Conservation (phyloP, 2,113 vertebrate species). For the Phaethon lepturus region DNA sequence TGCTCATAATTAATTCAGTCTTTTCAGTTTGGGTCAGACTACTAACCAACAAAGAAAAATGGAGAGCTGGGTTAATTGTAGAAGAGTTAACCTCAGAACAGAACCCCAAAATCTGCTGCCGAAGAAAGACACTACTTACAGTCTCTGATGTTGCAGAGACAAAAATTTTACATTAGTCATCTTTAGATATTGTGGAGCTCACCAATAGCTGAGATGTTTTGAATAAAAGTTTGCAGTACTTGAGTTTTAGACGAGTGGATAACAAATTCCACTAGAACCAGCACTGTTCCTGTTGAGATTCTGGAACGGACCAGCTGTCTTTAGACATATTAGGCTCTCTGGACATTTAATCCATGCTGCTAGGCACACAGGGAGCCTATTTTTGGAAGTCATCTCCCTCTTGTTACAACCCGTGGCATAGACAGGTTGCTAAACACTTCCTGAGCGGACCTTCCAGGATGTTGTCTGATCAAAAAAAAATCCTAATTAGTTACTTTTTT, state of each 20-base stretch:
- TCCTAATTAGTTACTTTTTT: neutral
- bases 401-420: neutral
- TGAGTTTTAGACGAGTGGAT: accelerated
- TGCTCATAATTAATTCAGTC: neutral
- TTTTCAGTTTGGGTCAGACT: neutral
- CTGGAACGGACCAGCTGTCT: slow-evolving; percentile 22
- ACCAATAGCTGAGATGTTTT: neutral
- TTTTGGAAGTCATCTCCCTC: slow-evolving; percentile 40
- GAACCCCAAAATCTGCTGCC: neutral
- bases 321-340: neutral
- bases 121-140: neutral
- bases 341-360: slow-evolving; percentile 48
- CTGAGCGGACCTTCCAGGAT: neutral
- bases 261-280: neutral
- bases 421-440: slow-evolving; percentile 26
- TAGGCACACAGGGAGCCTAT: slow-evolving; percentile 40
- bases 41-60: neutral
- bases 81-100: neutral
- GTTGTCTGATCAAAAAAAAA: neutral
- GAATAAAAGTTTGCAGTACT: neutral
- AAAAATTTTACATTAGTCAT: neutral
- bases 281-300: neutral
- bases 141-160: accelerated
- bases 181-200: accelerated
- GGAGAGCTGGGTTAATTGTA: neutral